Conservation (phyloP, 2,797 vertebrate genomes). For the Eulemur coronatus region DNA sequence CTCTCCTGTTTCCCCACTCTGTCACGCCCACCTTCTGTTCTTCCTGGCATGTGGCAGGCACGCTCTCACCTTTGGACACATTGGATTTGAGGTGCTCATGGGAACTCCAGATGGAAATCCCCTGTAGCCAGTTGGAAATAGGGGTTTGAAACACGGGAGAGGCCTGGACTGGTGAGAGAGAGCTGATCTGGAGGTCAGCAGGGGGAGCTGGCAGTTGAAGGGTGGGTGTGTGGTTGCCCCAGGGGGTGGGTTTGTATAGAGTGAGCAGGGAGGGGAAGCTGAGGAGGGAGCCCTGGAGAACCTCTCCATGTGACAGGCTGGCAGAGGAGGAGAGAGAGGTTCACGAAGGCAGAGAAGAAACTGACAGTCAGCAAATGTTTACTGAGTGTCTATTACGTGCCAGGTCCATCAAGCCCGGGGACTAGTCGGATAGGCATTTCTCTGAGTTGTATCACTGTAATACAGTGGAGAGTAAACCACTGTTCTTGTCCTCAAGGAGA, state of each 20-base stretch:
- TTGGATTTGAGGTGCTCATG: not conserved
- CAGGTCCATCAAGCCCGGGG: not conserved
- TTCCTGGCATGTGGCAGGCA: not conserved
- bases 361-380: not conserved
- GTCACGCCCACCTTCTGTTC: not conserved
- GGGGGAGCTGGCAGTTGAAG: not conserved
- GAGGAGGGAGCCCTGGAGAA: not conserved
- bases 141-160: not conserved
- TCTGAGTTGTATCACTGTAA: not conserved
- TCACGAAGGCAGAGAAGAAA: not conserved
- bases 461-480: not conserved
- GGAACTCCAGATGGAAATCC: not conserved
- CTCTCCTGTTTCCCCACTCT: not conserved
- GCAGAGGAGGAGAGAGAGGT: not conserved
- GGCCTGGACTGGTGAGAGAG: not conserved
- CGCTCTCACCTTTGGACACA: not conserved
- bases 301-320: not conserved
- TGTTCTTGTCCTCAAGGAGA: not conserved
- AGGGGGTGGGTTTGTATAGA: not conserved
- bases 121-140: not conserved
- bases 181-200: not conserved
- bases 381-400: not conserved
- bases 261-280: not conserved
- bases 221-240: not conserved
- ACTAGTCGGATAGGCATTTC: not conserved